A percentile compares a stretch with the other conserved stretches of the same genome.
These are phyloP conservation scores for Nipponia nippon DNA, from an alignment of 2,113 vertebrate species.

Conservation along the genomic window DNA sequence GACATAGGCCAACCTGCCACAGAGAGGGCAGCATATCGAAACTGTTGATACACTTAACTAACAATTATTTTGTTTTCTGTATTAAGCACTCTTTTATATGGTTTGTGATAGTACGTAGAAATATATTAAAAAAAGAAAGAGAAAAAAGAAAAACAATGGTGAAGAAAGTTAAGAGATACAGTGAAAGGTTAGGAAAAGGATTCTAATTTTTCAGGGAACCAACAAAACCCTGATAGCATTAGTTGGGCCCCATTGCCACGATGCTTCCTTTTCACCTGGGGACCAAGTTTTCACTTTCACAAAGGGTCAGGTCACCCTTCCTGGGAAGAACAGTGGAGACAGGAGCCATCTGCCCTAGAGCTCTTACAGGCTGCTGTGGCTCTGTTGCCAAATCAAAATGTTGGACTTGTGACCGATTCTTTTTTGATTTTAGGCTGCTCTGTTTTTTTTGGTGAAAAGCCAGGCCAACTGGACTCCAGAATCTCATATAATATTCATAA, in stretches of 20 bases:
- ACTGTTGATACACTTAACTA: background rate
- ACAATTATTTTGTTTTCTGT: background rate
- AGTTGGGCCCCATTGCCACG: fast-evolving
- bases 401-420: background rate
- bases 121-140: background rate
- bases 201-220: background rate
- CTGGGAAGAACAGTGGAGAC: background rate
- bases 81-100: background rate
- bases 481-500: background rate
- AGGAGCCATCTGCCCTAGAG: background rate
- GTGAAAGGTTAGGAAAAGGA: background rate
- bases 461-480: background rate
- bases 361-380: background rate
- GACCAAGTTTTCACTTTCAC: background rate
- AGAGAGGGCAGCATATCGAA: fast-evolving
- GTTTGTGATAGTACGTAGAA: background rate
- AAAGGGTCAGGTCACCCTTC: background rate
- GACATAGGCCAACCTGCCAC: background rate
- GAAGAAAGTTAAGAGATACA: background rate
- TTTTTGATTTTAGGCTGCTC: background rate
- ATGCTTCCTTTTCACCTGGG: background rate
- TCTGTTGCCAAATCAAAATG: background rate
- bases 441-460: background rate
- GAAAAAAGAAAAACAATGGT: background rate
- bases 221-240: background rate